A percentile compares a stretch with the other conserved stretches of the same genome.
phyloP scores from a whole-genome alignment of 2,888 invertebrate genomes.

The Escarpia spicata region DNA sequence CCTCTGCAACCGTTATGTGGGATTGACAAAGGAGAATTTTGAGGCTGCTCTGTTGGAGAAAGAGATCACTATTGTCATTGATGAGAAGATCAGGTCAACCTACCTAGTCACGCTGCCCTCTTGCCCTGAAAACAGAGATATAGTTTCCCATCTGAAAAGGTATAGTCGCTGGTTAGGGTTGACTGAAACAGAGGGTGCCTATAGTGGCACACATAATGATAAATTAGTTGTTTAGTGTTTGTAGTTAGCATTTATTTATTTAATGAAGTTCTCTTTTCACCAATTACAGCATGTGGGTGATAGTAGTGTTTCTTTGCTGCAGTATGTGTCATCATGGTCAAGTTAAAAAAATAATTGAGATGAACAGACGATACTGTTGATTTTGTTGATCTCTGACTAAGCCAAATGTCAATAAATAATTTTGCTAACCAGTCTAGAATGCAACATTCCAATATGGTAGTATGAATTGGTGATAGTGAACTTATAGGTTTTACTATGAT shows the following conservation, averaged over 20 bases:
- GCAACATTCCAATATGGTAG: no score
- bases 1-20: not conserved
- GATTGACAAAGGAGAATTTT: not conserved
- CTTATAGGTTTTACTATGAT: no score
- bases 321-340: no score
- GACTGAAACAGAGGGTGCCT: not conserved
- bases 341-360: no score
- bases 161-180: not conserved
- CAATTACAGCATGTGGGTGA: not conserved
- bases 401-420: no score
- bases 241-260: not conserved
- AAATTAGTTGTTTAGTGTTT: not conserved
- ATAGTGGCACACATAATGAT: no score
- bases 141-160: slow-evolving; percentile 4
- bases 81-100: not conserved
- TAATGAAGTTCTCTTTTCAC: not conserved
- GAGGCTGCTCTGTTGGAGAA: slow-evolving; percentile 7
- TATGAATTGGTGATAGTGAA: no score
- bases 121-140: not conserved
- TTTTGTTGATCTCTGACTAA: no score
- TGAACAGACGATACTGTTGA: no score
- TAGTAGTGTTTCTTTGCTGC: not conserved
- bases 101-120: not conserved
- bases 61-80: not conserved
- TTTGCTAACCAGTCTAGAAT: no score